Conservation (phyloP, 2,797 vertebrate species). For the Brachyalestes nurse region DNA sequence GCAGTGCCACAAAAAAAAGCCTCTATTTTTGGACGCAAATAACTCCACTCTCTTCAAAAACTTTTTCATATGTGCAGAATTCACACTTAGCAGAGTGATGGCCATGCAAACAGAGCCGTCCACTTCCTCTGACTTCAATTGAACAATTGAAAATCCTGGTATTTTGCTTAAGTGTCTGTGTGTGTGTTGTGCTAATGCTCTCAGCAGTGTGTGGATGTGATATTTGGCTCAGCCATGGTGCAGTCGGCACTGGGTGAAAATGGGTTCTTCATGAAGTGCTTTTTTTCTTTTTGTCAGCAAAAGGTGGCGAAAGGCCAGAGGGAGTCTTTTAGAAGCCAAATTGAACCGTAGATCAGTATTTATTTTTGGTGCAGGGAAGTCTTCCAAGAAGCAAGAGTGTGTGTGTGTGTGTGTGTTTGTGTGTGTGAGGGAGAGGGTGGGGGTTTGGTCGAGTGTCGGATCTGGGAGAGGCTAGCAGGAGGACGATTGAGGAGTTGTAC, state of each 20-base stretch:
- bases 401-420: conserved; percentile 51
- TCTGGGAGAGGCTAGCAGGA: conserved; percentile 63
- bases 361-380: conserved; percentile 80
- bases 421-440: conserved; percentile 56
- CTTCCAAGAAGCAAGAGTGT: conserved; percentile 76
- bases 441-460: conserved; percentile 50
- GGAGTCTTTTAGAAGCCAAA: conserved; percentile 73
- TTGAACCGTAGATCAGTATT: conserved; percentile 80
- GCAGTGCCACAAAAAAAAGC: conserved; percentile 31
- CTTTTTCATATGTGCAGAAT: not conserved
- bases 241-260: conserved; percentile 28
- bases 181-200: not conserved
- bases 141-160: not conserved
- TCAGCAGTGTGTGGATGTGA: conserved; percentile 58
- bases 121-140: not conserved
- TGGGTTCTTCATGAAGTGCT: conserved; percentile 50
- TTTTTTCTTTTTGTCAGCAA: conserved; percentile 58
- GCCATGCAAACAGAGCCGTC: not conserved
- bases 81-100: not conserved
- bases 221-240: conserved; percentile 5
- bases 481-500: conserved; percentile 63
- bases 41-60: not conserved
- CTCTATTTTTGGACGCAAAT: conserved; percentile 24
- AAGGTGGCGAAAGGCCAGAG: conserved; percentile 71
- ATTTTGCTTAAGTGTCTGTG: not conserved